Percentiles rank a stretch among this genome's conserved stretches.
These are phyloP conservation scores for Trypoxylon attenuatum DNA, from an alignment of 2,888 invertebrate species.

Conservation along the genomic window DNA sequence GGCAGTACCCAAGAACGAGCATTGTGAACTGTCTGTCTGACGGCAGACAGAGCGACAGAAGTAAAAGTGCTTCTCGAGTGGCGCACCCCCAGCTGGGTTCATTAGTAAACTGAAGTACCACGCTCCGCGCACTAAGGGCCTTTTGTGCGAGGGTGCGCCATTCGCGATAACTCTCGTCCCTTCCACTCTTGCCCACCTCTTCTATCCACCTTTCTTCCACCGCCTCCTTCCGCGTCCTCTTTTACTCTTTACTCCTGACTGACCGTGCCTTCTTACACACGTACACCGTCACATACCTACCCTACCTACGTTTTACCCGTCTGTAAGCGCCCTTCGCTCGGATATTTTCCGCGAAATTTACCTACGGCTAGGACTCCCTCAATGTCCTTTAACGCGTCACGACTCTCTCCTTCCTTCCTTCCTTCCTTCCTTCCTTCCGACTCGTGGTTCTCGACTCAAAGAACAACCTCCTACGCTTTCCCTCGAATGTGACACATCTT, in stretches of 20 bases:
- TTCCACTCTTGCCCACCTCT: constrained; percentile 22
- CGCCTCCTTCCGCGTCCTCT: not conserved
- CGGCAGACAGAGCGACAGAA: constrained; percentile 63
- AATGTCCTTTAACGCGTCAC: too few relatives aligned
- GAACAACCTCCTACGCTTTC: too few relatives aligned
- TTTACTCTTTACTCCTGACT: not conserved
- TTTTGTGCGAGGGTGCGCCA: constrained; percentile 59
- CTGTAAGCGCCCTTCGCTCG: not conserved
- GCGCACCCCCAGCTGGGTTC: constrained; percentile 64
- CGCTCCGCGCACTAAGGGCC: constrained; percentile 56
- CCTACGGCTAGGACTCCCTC: too few relatives aligned
- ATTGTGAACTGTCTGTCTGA: constrained; percentile 49
- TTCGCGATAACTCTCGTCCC: constrained; percentile 51
- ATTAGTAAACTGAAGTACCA: constrained; percentile 67
- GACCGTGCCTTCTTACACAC: not conserved
- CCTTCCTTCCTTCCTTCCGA: too few relatives aligned
- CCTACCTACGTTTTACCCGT: too few relatives aligned
- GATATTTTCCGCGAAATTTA: not conserved
- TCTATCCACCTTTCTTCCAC: constrained; percentile 27
- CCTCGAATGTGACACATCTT: too few relatives aligned
- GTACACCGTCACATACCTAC: not conserved
- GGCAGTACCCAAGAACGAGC: constrained; percentile 27
- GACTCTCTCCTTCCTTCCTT: too few relatives aligned
- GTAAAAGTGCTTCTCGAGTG: constrained; percentile 70
- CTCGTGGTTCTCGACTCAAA: too few relatives aligned